Base-by-base conservation (phyloP, 53 echinoderm and acorn worm genomes). In the Antedon mediterranea region DNA sequence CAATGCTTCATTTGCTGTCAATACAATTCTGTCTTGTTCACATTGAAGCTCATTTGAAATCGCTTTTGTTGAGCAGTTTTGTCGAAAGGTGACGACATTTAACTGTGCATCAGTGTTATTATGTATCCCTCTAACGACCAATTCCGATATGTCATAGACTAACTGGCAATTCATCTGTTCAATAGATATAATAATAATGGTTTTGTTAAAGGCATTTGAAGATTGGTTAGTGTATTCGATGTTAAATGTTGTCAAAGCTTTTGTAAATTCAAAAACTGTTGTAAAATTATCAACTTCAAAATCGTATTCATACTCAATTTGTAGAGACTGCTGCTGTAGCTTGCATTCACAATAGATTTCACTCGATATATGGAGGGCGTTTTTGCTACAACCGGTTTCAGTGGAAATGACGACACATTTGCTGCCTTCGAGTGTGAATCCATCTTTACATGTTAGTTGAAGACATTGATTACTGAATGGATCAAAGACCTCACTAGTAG, bases 401-500 rank as follows among this genome's bases (percentile, higher is more conserved):
- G 11, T 57, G 9, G 23, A 18, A 57, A 26, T 13, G 2, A 26
- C 57, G 23, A 57, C 57, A 18, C 57, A 57, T 23, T 57, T 57
- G 11, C 15, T 18, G 11, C 23, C 57, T 57, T 57, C 14, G 23
- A 57, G 57, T 57, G 23, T 57, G 23, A 57, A 57, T 57, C 57
- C 57, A 57, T 8, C 3, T 57, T 18, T 57, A 57, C 57, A 57
- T 0, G 81, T 77, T 72, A 85, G 32, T 44, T 74, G 42, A 7
- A 81, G 81, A 71, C 85, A 85, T 72, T 30, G 30, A 33, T 78
- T 77, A 27, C 78, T 71, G 26, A 85, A 85, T 15, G 85, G 85
- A 43, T 85, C 85, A 43, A 72, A 85, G 31, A 81, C 77, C 33
- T 81, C 81, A 15, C 73, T 81, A 0, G 72, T 73, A 3, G 73